phyloP scores from a whole-genome alignment of 2,113 vertebrate species.

The Callocephalon fimbriatum region DNA sequence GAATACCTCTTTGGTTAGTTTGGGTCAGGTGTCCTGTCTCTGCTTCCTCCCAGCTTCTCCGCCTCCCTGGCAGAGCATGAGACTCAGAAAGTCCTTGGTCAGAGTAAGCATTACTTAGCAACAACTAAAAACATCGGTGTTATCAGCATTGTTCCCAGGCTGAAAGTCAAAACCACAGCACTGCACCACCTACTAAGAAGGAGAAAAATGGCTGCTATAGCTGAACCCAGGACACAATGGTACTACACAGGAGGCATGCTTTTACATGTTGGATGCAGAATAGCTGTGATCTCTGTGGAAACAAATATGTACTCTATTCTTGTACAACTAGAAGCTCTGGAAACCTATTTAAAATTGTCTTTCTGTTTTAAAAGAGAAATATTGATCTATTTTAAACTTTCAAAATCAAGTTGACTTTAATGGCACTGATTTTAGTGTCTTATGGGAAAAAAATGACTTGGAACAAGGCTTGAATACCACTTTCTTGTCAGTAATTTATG shows the following conservation, averaged over 20 bases:
- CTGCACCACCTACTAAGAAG: no score
- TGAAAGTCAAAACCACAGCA: no score
- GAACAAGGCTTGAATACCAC: background rate
- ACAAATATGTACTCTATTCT: background rate
- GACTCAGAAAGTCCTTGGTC: no score
- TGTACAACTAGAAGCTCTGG: background rate
- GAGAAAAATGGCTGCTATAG: no score
- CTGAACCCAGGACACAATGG: background rate
- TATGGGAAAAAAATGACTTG: background rate
- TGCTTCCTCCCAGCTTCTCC: no score
- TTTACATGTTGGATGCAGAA: background rate
- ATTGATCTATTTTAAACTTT: slow-evolving; percentile 9
- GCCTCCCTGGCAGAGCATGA: no score
- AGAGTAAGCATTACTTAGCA: no score
- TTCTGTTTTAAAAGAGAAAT: background rate
- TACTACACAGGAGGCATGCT: background rate
- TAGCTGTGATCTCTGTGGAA: background rate
- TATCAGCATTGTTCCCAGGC: no score
- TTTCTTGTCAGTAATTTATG: slow-evolving; percentile 18
- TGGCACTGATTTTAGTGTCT: background rate
- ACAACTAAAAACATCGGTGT: no score
- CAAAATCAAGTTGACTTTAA: slow-evolving; percentile 37
- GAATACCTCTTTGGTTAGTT: no score
- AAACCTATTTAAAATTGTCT: background rate
- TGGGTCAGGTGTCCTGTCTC: no score